Base-by-base conservation (phyloP, 2,113 vertebrate genomes). In the Antechinus stuartii region DNA sequence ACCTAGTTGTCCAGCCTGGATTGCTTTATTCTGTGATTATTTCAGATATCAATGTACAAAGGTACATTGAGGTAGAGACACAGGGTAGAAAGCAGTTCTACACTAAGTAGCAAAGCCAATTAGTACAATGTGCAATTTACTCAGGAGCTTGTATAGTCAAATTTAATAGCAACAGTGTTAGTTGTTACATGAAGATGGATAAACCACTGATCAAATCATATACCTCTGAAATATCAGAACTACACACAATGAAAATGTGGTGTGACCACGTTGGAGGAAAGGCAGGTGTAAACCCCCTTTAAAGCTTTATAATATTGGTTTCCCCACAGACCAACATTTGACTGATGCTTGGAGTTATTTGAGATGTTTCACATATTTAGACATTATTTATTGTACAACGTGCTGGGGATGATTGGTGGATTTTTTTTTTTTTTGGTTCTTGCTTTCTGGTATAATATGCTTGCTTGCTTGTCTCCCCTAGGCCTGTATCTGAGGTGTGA, bases 331-430 rank as follows among this genome's bases (percentile, higher is more conserved):
- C 9, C 25, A 90, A 14, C 49, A 90, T 47, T 96, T 95, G 12
- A 49, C 91, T 91, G 47, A 93, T 54, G 26, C 27, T 54, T 95
- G 0, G 52, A 92, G 57, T 76, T n/a, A 49, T 54, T 25, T 91
- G 94, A 94, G 55, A 95, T 92, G 57, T 95, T 94, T 96, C 5
- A 95, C 57, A 55, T 27, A 61, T 90, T 95, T 95, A 89, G 7
- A 27, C 90, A 94, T 92, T 95, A 95, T 54, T 94, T 52, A 53
- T 22, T 93, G 90, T 84, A n/a, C 0, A 68, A 16, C 68, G 27
- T 91, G 6, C n/a, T 92, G 22, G 91, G 35, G 95, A 91, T 95
- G 95, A 89, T 95, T 42, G n/a, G n/a, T 84, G 68, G 61, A 76
- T 76, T 76, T 27, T 27, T 84, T 42, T 49, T 4, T 49, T 76